phyloP scores from a whole-genome alignment of 2,113 vertebrate genomes.

The Chroicocephalus ridibundus region DNA sequence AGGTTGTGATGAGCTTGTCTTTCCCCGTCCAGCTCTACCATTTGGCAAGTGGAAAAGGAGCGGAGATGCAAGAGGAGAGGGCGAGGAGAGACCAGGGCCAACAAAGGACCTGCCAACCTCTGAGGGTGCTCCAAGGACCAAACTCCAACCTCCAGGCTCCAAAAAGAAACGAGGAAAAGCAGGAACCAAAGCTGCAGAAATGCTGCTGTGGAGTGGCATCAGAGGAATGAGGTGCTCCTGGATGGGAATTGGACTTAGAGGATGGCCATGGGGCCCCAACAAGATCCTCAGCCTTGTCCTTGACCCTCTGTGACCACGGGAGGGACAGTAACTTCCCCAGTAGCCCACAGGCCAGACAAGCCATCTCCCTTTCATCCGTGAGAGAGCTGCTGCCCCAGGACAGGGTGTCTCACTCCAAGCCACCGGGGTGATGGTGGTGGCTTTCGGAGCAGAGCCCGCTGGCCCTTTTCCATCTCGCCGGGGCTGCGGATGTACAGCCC shows the following conservation, averaged over 20 bases:
- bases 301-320: neutral
- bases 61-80: rapidly evolving
- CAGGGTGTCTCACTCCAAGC: neutral
- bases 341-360: neutral
- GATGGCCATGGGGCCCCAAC: neutral
- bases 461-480: neutral
- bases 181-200: neutral
- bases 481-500: neutral
- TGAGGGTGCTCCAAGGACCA: neutral
- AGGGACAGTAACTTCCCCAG: neutral
- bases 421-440: neutral
- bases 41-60: neutral
- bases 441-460: neutral
- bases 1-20: neutral
- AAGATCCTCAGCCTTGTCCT: neutral
- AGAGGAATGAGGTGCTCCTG: neutral
- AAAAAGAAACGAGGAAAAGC: neutral
- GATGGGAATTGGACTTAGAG: neutral
- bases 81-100: neutral
- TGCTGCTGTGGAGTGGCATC: neutral
- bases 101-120: neutral
- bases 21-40: neutral
- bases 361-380: neutral
- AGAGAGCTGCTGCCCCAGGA: neutral
- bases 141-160: neutral